A percentile compares a stretch with the other conserved stretches of the same genome.
phyloP scores from a whole-genome alignment of 1,140 invertebrate species.

The Tetramorium alpestre region DNA sequence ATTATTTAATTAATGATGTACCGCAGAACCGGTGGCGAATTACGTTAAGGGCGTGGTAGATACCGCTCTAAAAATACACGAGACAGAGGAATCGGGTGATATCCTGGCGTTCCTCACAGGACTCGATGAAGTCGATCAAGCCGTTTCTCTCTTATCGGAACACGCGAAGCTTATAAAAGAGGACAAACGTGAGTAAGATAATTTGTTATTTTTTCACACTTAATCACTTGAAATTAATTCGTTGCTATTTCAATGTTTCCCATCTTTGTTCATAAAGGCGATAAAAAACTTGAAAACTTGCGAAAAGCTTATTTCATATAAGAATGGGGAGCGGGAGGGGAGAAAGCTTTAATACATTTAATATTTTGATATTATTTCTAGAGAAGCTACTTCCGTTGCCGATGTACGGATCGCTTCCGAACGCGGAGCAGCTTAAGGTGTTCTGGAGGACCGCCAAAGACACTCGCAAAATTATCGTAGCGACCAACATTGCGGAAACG shows the following conservation, averaged over 20 bases:
- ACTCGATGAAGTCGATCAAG: conserved; percentile 95
- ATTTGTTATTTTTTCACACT: not conserved
- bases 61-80: conserved; percentile 95
- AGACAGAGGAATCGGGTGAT: conserved; percentile 93
- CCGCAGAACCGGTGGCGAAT: conserved; percentile 93
- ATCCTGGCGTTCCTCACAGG: conserved; percentile 98
- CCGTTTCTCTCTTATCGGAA: conserved; percentile 89
- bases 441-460: conserved; percentile 92
- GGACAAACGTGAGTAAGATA: conserved; percentile 82
- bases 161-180: conserved; percentile 87
- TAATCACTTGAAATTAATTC: conserved; percentile 4
- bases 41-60: conserved; percentile 96
- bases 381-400: conserved; percentile 93
- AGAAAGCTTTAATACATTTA: conserved; percentile 7
- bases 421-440: conserved; percentile 94
- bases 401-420: conserved; percentile 96
- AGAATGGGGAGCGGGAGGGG: not conserved
- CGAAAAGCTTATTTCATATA: not conserved
- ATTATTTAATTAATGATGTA: conserved; percentile 6
- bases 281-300: not conserved
- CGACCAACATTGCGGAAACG: conserved; percentile 99
- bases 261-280: not conserved
- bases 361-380: conserved; percentile 72
- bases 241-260: not conserved
- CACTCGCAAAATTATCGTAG: conserved; percentile 95